Conservation (phyloP, 2,113 vertebrate genomes). For the Serinus canaria region DNA sequence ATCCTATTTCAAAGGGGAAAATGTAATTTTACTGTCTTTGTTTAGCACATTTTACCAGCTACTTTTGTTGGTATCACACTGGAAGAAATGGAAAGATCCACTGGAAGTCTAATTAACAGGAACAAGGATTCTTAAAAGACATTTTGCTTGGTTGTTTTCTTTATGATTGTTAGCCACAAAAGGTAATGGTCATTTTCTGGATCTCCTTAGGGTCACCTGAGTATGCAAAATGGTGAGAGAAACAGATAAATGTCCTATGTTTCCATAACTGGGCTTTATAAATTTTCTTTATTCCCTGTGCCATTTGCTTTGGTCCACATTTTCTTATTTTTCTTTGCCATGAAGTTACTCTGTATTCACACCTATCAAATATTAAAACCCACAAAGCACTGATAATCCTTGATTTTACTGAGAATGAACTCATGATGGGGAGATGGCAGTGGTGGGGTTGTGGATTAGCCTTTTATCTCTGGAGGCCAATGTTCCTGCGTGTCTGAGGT, state of each 20-base stretch:
- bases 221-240: not conserved
- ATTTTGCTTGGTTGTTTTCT: slow-evolving; percentile 4
- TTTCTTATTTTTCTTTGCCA: not conserved
- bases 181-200: not conserved
- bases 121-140: not conserved
- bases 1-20: slow-evolving; percentile 18
- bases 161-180: not conserved
- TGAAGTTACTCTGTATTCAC: not conserved
- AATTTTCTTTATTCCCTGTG: slow-evolving; percentile 18
- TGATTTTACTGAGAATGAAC: not conserved
- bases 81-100: slow-evolving; percentile 34
- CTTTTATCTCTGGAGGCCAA: not conserved
- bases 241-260: not conserved
- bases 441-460: not conserved
- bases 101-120: slow-evolving; percentile 21
- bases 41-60: slow-evolving; percentile 29
- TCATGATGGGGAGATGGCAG: not conserved
- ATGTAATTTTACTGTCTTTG: not conserved
- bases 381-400: not conserved
- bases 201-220: not conserved
- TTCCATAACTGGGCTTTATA: not conserved
- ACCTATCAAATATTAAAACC: not conserved
- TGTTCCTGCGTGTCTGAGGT: slow-evolving; percentile 33
- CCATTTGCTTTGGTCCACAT: not conserved
- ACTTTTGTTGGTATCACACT: not conserved